Conservation (phyloP, 2,888 invertebrate genomes). For the Agrotis ipsilon region DNA sequence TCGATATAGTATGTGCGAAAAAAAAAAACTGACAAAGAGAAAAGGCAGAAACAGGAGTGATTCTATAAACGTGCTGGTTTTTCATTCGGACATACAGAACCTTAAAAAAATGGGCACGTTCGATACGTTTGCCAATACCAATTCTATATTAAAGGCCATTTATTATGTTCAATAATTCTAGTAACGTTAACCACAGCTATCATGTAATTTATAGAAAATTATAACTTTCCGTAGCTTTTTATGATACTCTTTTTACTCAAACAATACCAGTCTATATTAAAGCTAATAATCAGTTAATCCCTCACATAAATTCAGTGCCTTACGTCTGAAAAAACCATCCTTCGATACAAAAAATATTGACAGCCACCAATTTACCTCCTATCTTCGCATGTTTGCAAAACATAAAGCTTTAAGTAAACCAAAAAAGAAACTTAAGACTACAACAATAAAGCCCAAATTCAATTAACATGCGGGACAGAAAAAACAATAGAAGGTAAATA, state of each 20-base stretch:
- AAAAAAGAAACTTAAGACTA: slow-evolving; percentile 34
- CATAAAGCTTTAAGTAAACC: slow-evolving; percentile 54
- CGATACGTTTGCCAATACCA: no score
- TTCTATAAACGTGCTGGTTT: no score
- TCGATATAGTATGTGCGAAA: no score
- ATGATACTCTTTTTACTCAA: background rate
- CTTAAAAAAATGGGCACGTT: background rate
- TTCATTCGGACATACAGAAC: no score
- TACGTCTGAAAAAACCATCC: slow-evolving; percentile 32
- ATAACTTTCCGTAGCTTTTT: background rate
- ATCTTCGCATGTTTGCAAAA: slow-evolving; percentile 64
- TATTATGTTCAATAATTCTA: background rate
- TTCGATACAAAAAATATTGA: slow-evolving; percentile 56
- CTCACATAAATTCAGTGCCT: slow-evolving; percentile 35
- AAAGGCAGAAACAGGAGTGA: no score
- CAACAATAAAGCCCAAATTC: slow-evolving; percentile 43
- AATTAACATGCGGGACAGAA: slow-evolving; percentile 20
- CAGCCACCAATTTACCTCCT: slow-evolving; percentile 57
- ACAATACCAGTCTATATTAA: slow-evolving; percentile 6
- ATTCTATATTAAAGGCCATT: no score
- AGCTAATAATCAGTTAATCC: slow-evolving; percentile 32
- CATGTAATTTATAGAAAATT: background rate
- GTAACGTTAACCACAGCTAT: background rate
- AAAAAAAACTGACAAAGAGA: no score
- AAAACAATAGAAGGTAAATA: slow-evolving; percentile 56